Conservation (phyloP, 2,113 vertebrate species). For the Blennius ocellaris region DNA sequence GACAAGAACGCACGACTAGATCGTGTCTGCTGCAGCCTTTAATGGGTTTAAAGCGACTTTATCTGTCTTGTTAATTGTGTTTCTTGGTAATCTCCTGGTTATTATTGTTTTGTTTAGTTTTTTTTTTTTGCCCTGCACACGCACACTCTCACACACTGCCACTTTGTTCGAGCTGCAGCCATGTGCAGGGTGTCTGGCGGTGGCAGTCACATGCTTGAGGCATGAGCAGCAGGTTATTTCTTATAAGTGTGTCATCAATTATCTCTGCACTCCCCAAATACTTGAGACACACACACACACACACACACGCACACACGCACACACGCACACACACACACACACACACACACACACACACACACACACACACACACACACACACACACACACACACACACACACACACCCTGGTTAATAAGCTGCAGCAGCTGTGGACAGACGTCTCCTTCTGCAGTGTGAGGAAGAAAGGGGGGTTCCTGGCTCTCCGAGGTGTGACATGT, state of each 20-base stretch:
- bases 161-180: conserved; percentile 57
- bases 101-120: background rate
- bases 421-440: conserved; percentile 58
- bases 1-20: background rate
- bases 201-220: conserved; percentile 68
- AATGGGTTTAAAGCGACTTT: conserved; percentile 24
- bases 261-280: conserved; percentile 37
- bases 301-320: background rate
- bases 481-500: conserved; percentile 73
- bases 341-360: background rate
- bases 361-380: too few relatives aligned
- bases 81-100: background rate
- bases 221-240: conserved; percentile 67
- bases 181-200: conserved; percentile 56
- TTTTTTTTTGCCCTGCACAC: too few relatives aligned
- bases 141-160: conserved; percentile 45
- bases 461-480: background rate
- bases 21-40: background rate
- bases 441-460: conserved; percentile 18
- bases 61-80: conserved; percentile 19
- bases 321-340: background rate
- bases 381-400: background rate
- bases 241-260: conserved; percentile 72
- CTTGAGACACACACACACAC: background rate
- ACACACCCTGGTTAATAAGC: conserved; percentile 26